phyloP scores from a whole-genome alignment of 2,113 vertebrate genomes.

The Heterotis niloticus region DNA sequence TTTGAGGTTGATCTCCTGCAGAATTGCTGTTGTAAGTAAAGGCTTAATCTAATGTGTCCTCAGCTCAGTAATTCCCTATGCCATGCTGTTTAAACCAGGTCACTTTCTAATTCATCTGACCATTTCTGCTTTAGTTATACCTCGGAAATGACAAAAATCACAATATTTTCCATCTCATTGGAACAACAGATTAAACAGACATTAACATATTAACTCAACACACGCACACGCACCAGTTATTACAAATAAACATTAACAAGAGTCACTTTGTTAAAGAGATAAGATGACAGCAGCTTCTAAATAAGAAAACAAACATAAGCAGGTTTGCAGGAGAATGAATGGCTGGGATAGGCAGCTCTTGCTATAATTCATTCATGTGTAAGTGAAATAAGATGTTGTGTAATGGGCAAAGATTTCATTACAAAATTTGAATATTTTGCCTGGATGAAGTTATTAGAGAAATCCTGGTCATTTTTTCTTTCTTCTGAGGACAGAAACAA shows the following conservation, averaged over 20 bases:
- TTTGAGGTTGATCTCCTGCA: no score
- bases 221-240: slow-evolving; percentile 10
- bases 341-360: not conserved
- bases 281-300: not conserved
- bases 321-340: not conserved
- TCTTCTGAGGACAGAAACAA: no score
- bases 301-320: not conserved
- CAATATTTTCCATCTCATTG: not conserved
- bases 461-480: no score
- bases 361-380: not conserved
- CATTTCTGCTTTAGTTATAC: not conserved
- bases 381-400: not conserved
- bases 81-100: not conserved
- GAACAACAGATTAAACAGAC: not conserved
- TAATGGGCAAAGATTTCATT: not conserved
- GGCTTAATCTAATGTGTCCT: no score
- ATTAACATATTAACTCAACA: not conserved
- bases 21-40: no score
- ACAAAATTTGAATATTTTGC: not conserved
- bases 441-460: no score
- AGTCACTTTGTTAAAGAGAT: not conserved
- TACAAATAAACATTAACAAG: not conserved
- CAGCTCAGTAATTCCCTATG: no score
- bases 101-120: not conserved
- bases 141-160: not conserved